phyloP scores from a whole-genome alignment of 2,888 invertebrate genomes.

The Papilio protenor region DNA sequence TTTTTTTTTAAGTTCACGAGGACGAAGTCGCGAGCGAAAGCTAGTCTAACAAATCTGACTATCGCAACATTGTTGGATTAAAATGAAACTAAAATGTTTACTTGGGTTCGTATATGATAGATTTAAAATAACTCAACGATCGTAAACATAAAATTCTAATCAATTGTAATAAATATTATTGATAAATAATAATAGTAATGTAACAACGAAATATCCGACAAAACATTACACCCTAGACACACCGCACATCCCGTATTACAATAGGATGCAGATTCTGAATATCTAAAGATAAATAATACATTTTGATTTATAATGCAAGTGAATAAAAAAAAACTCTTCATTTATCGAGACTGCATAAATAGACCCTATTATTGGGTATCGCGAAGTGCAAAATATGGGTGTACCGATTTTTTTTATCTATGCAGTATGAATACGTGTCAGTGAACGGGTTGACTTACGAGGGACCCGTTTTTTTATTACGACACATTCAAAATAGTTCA shows the following conservation, averaged over 20 bases:
- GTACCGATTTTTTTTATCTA: slow-evolving; percentile 75
- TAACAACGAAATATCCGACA: slow-evolving; percentile 65
- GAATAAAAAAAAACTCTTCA: slow-evolving; percentile 78
- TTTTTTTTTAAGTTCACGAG: too few relatives aligned
- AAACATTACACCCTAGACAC: slow-evolving; percentile 84
- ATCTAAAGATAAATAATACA: slow-evolving; percentile 84
- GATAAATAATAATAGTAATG: slow-evolving; percentile 61
- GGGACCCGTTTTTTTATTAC: slow-evolving; percentile 69
- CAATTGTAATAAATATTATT: slow-evolving; percentile 42
- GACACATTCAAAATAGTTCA: slow-evolving; percentile 82
- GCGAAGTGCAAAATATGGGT: slow-evolving; percentile 85
- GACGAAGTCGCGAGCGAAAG: too few relatives aligned
- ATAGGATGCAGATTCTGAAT: slow-evolving; percentile 83
- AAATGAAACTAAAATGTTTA: background rate
- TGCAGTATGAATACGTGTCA: slow-evolving; percentile 78
- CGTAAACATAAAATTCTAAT: slow-evolving; percentile 11
- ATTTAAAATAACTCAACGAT: slow-evolving; percentile 9
- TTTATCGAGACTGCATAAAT: slow-evolving; percentile 84
- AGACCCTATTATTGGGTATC: slow-evolving; percentile 82
- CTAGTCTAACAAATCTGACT: too few relatives aligned
- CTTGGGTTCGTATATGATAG: too few relatives aligned
- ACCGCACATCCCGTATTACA: slow-evolving; percentile 82
- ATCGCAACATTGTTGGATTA: background rate
- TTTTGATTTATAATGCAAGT: slow-evolving; percentile 83
- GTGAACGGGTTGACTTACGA: slow-evolving; percentile 80